These are phyloP conservation scores for Troides oblongomaculatus DNA, from an alignment of 2,888 invertebrate genomes.

Conservation along the genomic window DNA sequence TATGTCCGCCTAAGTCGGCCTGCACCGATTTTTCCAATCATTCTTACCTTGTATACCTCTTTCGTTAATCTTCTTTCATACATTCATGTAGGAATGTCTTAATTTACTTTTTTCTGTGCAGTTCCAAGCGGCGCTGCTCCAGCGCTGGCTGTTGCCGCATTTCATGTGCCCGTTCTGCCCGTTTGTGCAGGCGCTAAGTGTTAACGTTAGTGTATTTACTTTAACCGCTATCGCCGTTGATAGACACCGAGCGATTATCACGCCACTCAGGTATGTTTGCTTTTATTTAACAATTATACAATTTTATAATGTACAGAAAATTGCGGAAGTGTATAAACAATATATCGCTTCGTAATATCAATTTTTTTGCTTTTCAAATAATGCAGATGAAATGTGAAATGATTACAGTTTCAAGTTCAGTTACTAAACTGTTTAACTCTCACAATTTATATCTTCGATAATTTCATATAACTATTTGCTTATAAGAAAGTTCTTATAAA, in stretches of 20 bases:
- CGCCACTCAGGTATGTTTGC: slow-evolving; percentile 83
- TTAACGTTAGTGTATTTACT: slow-evolving; percentile 94
- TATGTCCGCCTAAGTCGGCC: too few species aligned
- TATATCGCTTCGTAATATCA: not conserved
- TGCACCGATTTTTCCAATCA: too few species aligned
- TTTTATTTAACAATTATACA: slow-evolving; percentile 8
- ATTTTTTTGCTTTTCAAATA: too few species aligned
- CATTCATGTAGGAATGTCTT: too few species aligned
- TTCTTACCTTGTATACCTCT: too few species aligned
- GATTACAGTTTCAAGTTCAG: too few species aligned
- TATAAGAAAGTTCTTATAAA: too few species aligned
- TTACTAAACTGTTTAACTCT: too few species aligned
- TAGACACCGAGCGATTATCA: slow-evolving; percentile 88
- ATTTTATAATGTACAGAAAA: not conserved
- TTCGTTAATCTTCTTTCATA: too few species aligned
- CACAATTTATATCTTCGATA: too few species aligned
- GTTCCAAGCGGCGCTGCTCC: slow-evolving; percentile 93
- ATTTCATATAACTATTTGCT: too few species aligned
- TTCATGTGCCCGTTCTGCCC: slow-evolving; percentile 95
- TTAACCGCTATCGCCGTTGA: slow-evolving; percentile 93
- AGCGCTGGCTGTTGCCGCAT: slow-evolving; percentile 91
- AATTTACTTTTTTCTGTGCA: slow-evolving; percentile 57
- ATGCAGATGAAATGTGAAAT: too few species aligned
- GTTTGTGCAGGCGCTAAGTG: slow-evolving; percentile 91
- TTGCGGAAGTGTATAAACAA: not conserved